Evolutionary conservation across 2,888 invertebrate species (phyloP), one percentile per base, ranked within the genome.

Genomic region (Nebria brevicollis): DNA sequence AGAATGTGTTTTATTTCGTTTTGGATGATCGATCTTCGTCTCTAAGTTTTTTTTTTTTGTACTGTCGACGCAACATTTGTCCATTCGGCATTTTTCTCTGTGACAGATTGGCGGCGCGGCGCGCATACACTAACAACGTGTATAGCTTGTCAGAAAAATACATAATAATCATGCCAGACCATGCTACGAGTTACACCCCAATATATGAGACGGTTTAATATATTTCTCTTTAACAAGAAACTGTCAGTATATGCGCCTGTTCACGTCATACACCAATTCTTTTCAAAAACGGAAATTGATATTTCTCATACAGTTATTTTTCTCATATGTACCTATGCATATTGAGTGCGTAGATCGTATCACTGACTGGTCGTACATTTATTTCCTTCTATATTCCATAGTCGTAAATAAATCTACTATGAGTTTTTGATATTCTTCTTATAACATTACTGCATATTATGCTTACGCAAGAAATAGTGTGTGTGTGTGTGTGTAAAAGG

Each of bases 141-240:
- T 54, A 75, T 75, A 70, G 41, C 80, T 64, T 80, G 80, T 80
- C 80, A 80, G 64, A 75, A 75, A 73, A 80, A 80, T 75, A 80
- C 75, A 80, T 80, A 80, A 80, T 80, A 80, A 75, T 80, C 75
- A 54, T 54, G 54, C 54, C 13, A 54, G 34, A 34, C 34, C 13
- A 54, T 54, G 54, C 2, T 54, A 54, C 54, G 34, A 54, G 54
- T 13, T 54, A 54, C 54, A 8, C 54, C 13, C 54, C 54, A 11
- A 54, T 54, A 54, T 11, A 54, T 8, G 54, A 54, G 54, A 54
- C 20, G 70, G 66, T 75, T 75, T 73, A 70, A 68, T 72, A 80
- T 75, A 80, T 80, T 75, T 80, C 75, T 75, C 80, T 80, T 75
- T 80, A 78, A 75, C 80, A 64, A 80, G 80, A 80, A 80, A 75